Evolutionary conservation across 2,888 invertebrate species (phyloP), one percentile per base, ranked within the genome.

Genomic region (Chrysolina oricalcia): DNA sequence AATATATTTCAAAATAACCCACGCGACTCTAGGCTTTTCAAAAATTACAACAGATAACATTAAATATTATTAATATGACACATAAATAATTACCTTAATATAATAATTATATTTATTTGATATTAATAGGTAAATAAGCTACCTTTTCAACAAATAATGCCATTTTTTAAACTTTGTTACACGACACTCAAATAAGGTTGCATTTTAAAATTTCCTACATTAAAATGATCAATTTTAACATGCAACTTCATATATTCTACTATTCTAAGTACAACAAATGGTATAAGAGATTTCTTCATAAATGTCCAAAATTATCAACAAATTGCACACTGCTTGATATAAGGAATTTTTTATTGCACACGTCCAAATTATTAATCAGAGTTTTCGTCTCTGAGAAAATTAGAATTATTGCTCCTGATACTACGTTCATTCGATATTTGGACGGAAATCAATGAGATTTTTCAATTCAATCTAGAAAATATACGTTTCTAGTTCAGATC

Each of bases 61-160:
- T 81, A 83, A 82, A 84, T 84, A 83, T 82, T 83, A 83, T 84
- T 84, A 83, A 83, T 85, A 84, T 84, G 83, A 84, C 84, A 85
- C 84, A 83, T 82, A 83, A 46, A 68, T 59, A 81, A 82, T 82
- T 82, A 81, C 72, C 80, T 82, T 82, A 83, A 81, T 75, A 76
- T 78, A 82, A 77, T 79, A 78, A 82, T 75, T 79, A 76, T 75
- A 76, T 74, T 75, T 70, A 81, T 81, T 78, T 80, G 77, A 83
- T 79, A 68, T 67, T 67, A 81, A 73, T 78, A 82, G 80, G 80
- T 82, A 81, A 78, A 80, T 80, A 83, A 84, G 83, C 84, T 84
- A 84, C 84, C 84, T 76, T 77, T 75, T 74, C 70, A 80, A 74
- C 73, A 76, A 78, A 81, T 80, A 82, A 78, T 80, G 76, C 78